phyloP scores from a whole-genome alignment of 2,113 vertebrate genomes.

The Tragulus kanchil region DNA sequence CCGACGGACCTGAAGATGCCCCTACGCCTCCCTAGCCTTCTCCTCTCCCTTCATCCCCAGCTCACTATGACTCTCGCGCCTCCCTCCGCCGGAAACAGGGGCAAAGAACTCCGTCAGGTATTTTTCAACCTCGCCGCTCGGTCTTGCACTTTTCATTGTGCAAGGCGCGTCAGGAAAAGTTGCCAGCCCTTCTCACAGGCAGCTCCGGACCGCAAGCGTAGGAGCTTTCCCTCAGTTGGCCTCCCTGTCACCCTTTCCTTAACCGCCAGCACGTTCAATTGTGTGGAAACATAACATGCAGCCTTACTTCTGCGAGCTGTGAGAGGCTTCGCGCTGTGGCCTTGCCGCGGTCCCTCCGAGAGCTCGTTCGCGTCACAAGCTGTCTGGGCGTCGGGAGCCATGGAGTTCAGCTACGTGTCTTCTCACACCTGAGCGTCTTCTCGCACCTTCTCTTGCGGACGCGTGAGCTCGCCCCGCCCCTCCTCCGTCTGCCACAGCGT shows the following conservation, averaged over 20 bases:
- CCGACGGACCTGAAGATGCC: neutral
- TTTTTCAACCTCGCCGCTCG: neutral
- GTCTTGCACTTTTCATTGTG: neutral
- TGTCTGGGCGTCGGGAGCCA: neutral
- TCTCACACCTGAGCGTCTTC: neutral
- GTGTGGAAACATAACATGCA: neutral
- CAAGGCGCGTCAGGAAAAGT: neutral
- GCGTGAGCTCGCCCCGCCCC: too few relatives aligned
- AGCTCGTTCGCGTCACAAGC: neutral
- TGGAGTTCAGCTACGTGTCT: neutral
- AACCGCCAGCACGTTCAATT: neutral
- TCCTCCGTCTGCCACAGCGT: accelerated
- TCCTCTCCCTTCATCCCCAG: neutral
- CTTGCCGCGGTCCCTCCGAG: neutral
- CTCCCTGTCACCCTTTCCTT: neutral
- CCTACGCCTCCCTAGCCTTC: neutral
- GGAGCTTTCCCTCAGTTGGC: neutral
- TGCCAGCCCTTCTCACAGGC: neutral
- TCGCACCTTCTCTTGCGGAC: neutral
- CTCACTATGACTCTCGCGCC: neutral
- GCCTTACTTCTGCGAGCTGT: neutral
- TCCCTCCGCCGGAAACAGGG: neutral
- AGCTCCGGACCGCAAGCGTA: neutral
- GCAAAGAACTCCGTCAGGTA: neutral
- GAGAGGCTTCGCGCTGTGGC: too few relatives aligned